Conservation (phyloP, 2,888 invertebrate genomes). For the Hyalella azteca region DNA sequence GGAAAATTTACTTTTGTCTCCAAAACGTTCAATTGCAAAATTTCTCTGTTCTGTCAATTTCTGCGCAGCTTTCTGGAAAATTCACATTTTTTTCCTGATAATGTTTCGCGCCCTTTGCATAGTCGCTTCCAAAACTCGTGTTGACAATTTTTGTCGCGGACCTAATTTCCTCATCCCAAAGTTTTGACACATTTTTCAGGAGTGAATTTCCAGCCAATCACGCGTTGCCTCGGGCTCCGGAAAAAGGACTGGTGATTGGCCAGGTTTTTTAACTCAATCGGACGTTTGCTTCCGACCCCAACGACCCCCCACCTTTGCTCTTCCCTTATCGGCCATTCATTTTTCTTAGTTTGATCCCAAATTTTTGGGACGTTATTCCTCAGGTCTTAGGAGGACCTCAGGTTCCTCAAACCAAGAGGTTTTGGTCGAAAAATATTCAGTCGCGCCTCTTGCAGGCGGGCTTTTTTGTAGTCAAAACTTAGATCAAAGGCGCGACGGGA, state of each 20-base stretch:
- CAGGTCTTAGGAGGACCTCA: no score
- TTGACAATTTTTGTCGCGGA: constrained; percentile 25
- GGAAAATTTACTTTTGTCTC: no score
- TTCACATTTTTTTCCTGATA: no score
- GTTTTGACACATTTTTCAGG: constrained; percentile 32
- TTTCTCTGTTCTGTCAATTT: no score
- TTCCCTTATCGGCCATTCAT: constrained; percentile 1
- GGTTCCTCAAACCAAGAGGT: no score
- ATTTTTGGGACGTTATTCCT: constrained; percentile 10
- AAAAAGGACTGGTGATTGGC: constrained; percentile 19
- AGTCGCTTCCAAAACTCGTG: constrained; percentile 8
- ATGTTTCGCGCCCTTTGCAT: no score
- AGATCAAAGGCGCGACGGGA: no score
- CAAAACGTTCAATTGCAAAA: no score
- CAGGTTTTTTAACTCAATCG: constrained; percentile 25
- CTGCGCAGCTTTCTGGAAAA: no score
- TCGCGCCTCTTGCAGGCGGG: no score
- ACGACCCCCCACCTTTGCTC: neutral
- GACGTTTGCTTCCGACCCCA: constrained; percentile 21
- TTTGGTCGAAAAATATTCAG: no score
- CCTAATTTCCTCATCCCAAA: constrained; percentile 27
- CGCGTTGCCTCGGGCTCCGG: constrained; percentile 31
- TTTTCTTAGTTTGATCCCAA: constrained; percentile 15
- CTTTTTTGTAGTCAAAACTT: no score
- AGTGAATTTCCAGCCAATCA: constrained; percentile 36